phyloP scores from a whole-genome alignment of 2,888 invertebrate species.

The Trissoscelio sp. region DNA sequence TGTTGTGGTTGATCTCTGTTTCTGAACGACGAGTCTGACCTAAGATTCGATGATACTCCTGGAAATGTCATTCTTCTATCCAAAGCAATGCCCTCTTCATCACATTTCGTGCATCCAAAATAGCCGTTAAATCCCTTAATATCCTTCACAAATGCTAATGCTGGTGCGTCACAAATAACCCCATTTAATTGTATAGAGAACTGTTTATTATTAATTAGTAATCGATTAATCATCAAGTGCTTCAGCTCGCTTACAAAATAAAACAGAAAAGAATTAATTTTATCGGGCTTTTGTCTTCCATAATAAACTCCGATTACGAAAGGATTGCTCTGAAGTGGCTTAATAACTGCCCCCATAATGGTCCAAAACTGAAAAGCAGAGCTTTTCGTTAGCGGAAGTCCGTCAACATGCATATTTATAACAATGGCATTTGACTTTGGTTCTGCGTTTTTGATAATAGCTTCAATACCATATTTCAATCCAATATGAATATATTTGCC shows the following conservation, averaged over 20 bases:
- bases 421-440: neutral
- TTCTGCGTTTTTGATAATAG: neutral
- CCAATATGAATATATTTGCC: constrained; percentile 10
- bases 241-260: neutral
- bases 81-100: neutral
- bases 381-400: neutral
- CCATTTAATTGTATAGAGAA: neutral
- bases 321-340: neutral
- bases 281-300: neutral
- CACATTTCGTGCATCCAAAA: constrained; percentile 6
- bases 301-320: neutral
- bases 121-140: constrained; percentile 4
- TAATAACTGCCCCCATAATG: neutral
- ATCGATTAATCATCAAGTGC: neutral
- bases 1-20: neutral
- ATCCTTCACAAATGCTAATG: constrained; percentile 4
- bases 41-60: neutral
- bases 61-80: constrained; percentile 26
- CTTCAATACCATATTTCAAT: neutral
- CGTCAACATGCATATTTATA: neutral
- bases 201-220: neutral
- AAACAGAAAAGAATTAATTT: neutral
- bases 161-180: constrained; percentile 16
- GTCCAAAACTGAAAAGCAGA: neutral
- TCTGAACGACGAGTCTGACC: constrained; percentile 3